Percentiles rank a stretch among this genome's conserved stretches.
Evolutionary conservation across 2,888 invertebrate species (phyloP).

Genomic region (Itoplectis maculator): DNA sequence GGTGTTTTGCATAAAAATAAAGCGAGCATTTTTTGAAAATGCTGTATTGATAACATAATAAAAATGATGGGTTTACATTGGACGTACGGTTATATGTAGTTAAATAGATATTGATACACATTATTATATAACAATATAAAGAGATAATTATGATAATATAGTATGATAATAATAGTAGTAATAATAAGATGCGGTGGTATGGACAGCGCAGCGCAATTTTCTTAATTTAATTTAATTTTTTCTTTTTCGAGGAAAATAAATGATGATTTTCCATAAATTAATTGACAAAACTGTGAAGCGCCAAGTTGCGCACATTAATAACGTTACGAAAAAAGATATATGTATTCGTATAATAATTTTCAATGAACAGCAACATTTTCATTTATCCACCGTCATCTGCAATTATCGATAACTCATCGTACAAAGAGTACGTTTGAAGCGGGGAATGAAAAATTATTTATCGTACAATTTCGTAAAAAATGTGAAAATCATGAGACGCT

Average conservation of each 20-base stretch:
- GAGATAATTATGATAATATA: too few species aligned
- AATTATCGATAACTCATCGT: conserved; percentile 30
- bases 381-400: neutral
- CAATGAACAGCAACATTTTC: conserved; percentile 7
- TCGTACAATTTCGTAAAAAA: conserved; percentile 71
- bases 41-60: conserved; percentile 52
- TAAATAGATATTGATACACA: conserved; percentile 55
- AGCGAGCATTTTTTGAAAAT: neutral
- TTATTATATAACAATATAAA: neutral
- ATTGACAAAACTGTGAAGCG: neutral
- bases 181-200: conserved; percentile 40
- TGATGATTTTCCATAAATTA: neutral
- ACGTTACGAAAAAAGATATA: conserved; percentile 16
- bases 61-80: conserved; percentile 48
- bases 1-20: neutral
- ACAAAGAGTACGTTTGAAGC: conserved; percentile 19
- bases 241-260: conserved; percentile 8
- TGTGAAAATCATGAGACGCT: conserved; percentile 46
- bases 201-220: conserved; percentile 3
- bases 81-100: conserved; percentile 54
- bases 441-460: conserved; percentile 61
- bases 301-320: neutral
- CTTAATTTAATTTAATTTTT: neutral
- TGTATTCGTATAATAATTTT: conserved; percentile 6
- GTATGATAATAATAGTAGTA: neutral